A percentile compares a stretch with the other conserved stretches of the same genome.
These are phyloP conservation scores for Choloepus didactylus DNA, from an alignment of 2,797 vertebrate genomes.

Conservation along the genomic window DNA sequence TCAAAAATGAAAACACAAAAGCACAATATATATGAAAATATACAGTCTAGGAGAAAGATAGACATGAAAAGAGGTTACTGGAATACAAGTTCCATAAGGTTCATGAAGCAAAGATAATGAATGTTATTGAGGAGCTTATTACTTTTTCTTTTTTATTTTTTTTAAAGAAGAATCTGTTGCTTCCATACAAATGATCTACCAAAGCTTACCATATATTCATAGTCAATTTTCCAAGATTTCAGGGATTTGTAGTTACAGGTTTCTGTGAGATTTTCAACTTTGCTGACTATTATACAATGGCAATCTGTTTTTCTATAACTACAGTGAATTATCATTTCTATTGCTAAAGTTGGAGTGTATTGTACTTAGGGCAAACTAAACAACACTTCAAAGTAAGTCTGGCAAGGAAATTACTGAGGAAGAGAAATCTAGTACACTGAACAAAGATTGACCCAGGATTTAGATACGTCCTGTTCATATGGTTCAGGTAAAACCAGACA, in stretches of 20 bases:
- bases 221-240: neutral
- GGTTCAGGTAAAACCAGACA: neutral
- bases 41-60: neutral
- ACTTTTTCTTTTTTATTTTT: neutral
- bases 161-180: neutral
- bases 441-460: neutral
- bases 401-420: neutral
- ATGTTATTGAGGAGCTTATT: neutral
- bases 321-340: neutral
- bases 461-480: neutral
- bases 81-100: neutral
- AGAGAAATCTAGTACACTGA: neutral
- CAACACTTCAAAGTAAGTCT: neutral
- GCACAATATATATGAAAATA: neutral
- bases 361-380: neutral
- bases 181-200: neutral
- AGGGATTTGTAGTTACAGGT: neutral
- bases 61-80: neutral
- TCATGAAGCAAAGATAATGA: neutral
- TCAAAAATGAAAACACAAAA: neutral
- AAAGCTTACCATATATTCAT: neutral
- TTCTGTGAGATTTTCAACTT: neutral
- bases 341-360: neutral
- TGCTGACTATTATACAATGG: neutral
- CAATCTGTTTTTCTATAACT: neutral